Evolutionary conservation across 2,888 invertebrate genomes (phyloP), one percentile per base, ranked within the genome.

Genomic region (Steinernema scapterisci): DNA sequence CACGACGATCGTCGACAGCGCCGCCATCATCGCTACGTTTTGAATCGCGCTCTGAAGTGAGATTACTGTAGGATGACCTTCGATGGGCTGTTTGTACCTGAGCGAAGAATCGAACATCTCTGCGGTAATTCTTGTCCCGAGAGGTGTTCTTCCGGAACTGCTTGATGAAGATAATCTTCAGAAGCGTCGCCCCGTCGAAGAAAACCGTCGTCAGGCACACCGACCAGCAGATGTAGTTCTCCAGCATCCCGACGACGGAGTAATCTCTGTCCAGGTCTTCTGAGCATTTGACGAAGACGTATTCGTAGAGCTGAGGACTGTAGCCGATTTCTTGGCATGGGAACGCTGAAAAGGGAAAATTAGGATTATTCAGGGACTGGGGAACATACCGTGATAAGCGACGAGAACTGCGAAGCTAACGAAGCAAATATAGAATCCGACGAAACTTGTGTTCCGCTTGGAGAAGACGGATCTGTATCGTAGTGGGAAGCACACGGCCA

Each of bases 31-130:
- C 3, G 52, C 23, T 9, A 52, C 2, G 52, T 52, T 52, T 23
- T 52, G 52, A 19, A 52, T 23, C 2, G 52, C 19, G 19, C 21
- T 52, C 52, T 52, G 23, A 21, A 52, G 13, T 19, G 13, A n/a
- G 16, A n/a, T 19, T 48, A 3, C 19, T 16, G 48, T 48, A 16
- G 19, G 3, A 48, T 16, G 16, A 16, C n/a, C 48, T n/a, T 16
- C 3, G 5, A 13, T 11, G 48, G 13, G 52, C 21, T 23, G 19
- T 52, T 38, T 38, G 9, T 38, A 52, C 52, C 52, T 52, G 52
- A n/a, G 52, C 52, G 21, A 52, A 52, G 52, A 52, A 52, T 9
- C 52, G 52, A 23, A 52, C 52, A 23, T 52, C 52, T 21, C 52
- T 52, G 21, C 23, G 52, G 21, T 52, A 52, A 23, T 52, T 52